Base-by-base conservation (phyloP, 2,888 invertebrate genomes). In the Parapristionchus giblindavisi region DNA sequence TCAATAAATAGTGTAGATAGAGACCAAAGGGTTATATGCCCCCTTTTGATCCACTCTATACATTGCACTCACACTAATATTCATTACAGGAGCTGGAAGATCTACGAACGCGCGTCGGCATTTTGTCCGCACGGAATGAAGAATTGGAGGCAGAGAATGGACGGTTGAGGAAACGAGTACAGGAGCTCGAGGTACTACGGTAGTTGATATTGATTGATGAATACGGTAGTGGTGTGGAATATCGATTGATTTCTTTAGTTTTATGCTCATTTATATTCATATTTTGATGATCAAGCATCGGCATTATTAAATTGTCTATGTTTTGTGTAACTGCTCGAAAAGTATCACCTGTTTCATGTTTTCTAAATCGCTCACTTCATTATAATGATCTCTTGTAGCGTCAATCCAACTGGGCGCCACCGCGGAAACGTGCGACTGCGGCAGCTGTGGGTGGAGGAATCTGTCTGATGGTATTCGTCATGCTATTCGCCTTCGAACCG, bases 11-110 rank as follows among this genome's bases (percentile, higher is more conserved):
- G n/a, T n/a, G n/a, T n/a, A n/a, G n/a, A n/a, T n/a, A n/a, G n/a
- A n/a, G n/a, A n/a, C n/a, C n/a, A n/a, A n/a, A n/a, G n/a, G n/a
- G n/a, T n/a, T n/a, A n/a, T n/a, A n/a, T n/a, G n/a, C n/a, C n/a
- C n/a, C 43, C 43, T 8, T 43, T 43, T 43, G 17, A 14, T 8
- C 43, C 43, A 17, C 17, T 43, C 43, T 17, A 43, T 17, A 43
- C 43, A 8, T 8, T 43, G 11, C 43, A 8, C 17, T 17, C 17
- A 43, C 43, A 65, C 43, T 43, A 40, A 43, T 27, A 40, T 40
- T 65, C 63, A 43, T 29, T 43, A 43, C 32, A 76, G 76, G 78
- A 81, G 76, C 40, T 80, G 56, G 80, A 81, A 38, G 76, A 75
- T 17, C 43, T 79, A 58, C 71, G 72, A 32, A 36, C 43, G 14